phyloP scores from a whole-genome alignment of 92 coral and sea anemone species.

The Epizoanthus fatuus region DNA sequence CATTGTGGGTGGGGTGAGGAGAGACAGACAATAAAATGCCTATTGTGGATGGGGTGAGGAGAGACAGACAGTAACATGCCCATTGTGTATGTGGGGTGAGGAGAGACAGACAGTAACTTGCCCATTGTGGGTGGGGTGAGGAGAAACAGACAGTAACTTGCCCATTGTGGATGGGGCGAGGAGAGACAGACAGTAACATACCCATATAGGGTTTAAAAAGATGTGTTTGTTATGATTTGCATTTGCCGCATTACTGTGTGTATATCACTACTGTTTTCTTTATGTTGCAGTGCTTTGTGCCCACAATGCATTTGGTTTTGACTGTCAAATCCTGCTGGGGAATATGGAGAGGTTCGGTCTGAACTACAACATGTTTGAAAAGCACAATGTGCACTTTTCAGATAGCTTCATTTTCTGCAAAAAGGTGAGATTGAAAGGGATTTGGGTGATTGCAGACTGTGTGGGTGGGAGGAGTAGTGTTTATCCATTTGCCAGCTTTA shows the following conservation, averaged over 20 bases:
- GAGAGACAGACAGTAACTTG: no score
- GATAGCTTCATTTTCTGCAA: slow-evolving; percentile 87
- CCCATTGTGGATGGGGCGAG: no score
- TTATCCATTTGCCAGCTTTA: background rate
- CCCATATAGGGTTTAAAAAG: no score
- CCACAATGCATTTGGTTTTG: slow-evolving; percentile 93
- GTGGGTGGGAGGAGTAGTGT: background rate
- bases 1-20: no score
- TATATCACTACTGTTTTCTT: background rate
- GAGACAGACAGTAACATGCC: no score
- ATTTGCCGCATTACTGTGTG: background rate
- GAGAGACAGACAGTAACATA: no score
- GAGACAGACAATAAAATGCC: no score
- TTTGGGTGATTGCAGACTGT: background rate
- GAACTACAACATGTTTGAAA: slow-evolving; percentile 62
- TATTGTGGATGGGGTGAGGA: no score
- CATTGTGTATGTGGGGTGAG: no score
- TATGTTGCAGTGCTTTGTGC: slow-evolving; percentile 88
- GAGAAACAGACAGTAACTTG: no score
- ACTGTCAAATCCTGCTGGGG: slow-evolving; percentile 86
- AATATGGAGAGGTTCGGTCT: slow-evolving; percentile 89
- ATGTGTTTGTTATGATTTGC: no score
- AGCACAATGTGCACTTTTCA: slow-evolving; percentile 90
- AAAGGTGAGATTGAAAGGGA: slow-evolving; percentile 55
- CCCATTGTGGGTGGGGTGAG: no score